phyloP scores from a whole-genome alignment of 2,113 vertebrate species.

The Halcyon senegalensis region DNA sequence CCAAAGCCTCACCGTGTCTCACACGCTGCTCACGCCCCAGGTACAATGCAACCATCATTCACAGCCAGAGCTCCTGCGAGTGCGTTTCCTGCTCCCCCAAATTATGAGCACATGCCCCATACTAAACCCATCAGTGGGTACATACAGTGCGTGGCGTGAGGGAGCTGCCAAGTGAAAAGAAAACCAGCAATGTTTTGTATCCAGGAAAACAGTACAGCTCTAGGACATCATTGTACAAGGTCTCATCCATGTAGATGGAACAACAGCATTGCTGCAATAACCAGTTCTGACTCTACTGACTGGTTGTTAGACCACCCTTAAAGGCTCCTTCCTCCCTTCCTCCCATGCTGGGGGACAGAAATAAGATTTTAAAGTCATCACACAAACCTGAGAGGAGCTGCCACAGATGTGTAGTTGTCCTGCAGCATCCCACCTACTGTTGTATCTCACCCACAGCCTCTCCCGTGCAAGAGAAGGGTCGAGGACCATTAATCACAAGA shows the following conservation, averaged over 20 bases:
- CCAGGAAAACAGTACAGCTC: not conserved
- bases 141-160: not conserved
- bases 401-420: not conserved
- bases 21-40: not conserved
- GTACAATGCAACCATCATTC: not conserved
- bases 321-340: accelerated
- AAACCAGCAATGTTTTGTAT: not conserved
- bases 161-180: not conserved
- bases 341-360: not conserved
- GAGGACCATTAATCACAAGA: not conserved
- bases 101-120: not conserved
- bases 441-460: not conserved
- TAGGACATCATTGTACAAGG: not conserved
- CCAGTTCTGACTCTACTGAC: not conserved
- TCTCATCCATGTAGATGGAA: not conserved
- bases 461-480: not conserved
- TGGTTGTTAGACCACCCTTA: not conserved
- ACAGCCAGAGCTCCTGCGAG: not conserved
- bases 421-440: not conserved
- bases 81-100: not conserved
- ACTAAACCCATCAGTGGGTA: not conserved
- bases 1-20: not conserved
- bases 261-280: not conserved
- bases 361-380: not conserved
- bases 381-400: not conserved